These are phyloP conservation scores for Phrynocephalus vlangalii DNA, from an alignment of 2,797 vertebrate genomes.

Conservation along the genomic window DNA sequence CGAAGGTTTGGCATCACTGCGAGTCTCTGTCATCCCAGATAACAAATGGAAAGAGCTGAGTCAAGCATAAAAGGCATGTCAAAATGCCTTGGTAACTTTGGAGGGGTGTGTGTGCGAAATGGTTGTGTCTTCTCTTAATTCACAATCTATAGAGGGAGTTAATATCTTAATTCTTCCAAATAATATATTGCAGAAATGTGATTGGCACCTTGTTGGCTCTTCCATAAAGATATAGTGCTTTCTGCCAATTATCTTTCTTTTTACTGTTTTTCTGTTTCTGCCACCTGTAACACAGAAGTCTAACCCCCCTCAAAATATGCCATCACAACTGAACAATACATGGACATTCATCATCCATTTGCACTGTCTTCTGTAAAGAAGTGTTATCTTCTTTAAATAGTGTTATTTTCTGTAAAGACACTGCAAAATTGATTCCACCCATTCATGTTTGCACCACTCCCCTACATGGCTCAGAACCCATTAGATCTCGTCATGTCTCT, in stretches of 20 bases:
- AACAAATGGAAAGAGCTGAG: not conserved
- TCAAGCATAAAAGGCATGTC: not conserved
- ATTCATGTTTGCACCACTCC: too few relatives aligned
- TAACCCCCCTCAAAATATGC: too few relatives aligned
- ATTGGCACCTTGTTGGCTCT: not conserved
- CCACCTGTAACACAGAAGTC: too few relatives aligned
- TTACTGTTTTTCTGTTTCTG: not conserved
- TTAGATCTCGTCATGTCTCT: too few relatives aligned
- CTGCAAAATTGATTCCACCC: too few relatives aligned
- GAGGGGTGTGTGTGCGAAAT: not conserved
- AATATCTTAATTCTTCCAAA: conserved; percentile 11
- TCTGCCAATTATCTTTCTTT: not conserved
- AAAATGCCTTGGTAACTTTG: conserved; percentile 15
- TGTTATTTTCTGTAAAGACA: too few relatives aligned
- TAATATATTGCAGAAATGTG: not conserved
- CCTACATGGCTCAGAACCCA: too few relatives aligned
- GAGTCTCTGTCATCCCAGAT: conserved; percentile 5
- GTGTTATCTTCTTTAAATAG: too few relatives aligned
- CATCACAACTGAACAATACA: too few relatives aligned
- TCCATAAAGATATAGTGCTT: not conserved
- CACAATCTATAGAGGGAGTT: not conserved
- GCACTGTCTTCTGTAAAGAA: too few relatives aligned
- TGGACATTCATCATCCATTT: too few relatives aligned
- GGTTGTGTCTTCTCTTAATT: conserved; percentile 5
- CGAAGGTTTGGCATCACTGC: too few relatives aligned